phyloP scores from a whole-genome alignment of 2,797 vertebrate genomes.

The Ispidina lecontei region DNA sequence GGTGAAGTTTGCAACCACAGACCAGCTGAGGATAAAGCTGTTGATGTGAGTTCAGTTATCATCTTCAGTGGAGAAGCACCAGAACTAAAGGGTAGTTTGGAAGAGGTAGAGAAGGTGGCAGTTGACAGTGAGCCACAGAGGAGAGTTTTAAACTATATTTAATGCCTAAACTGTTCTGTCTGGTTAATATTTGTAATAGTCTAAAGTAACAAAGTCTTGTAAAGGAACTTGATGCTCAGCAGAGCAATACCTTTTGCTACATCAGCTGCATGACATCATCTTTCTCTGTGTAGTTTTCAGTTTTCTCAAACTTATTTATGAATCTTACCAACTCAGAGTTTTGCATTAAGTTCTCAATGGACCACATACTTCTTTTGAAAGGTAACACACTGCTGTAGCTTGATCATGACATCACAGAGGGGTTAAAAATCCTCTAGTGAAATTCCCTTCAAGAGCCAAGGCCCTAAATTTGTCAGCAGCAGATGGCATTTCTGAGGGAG shows the following conservation, averaged over 20 bases:
- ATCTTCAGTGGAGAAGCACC: neutral
- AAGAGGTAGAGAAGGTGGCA: neutral
- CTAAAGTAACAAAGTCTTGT: neutral
- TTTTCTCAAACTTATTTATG: neutral
- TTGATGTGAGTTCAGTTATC: neutral
- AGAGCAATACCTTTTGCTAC: neutral
- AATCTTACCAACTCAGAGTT: neutral
- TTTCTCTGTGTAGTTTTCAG: neutral
- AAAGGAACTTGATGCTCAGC: neutral
- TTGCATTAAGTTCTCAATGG: too few relatives aligned
- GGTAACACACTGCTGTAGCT: neutral
- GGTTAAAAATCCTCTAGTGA: neutral
- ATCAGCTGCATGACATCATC: neutral
- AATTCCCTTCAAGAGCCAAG: neutral
- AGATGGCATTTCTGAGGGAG: neutral
- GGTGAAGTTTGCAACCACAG: neutral
- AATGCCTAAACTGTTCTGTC: constrained; percentile 1
- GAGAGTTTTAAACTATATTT: constrained; percentile 13
- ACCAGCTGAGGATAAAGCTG: neutral
- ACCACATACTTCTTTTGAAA: neutral
- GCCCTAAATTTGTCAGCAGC: neutral
- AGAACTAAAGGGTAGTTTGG: neutral
- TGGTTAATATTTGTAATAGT: constrained; percentile 11
- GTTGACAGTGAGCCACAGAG: neutral
- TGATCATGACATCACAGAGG: neutral